Base-by-base conservation (phyloP, 2,888 invertebrate species). In the Bombylius discolor region DNA sequence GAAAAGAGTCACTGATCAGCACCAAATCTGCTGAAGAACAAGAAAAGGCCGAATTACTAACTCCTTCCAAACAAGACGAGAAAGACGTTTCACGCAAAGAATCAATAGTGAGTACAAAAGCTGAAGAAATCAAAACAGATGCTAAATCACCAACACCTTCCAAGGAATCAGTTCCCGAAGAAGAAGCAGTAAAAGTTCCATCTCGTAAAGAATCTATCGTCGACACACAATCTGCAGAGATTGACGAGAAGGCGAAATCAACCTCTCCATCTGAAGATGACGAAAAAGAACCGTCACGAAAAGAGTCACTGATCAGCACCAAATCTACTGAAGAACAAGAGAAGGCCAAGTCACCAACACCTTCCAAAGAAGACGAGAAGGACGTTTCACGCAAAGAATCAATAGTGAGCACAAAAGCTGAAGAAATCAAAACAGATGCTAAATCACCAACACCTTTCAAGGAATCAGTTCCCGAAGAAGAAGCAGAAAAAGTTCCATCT, bases 1-100 rank as follows among this genome's bases (percentile, higher is more conserved):
- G 64, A 58, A 65, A 65, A 6, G 64, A 67, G 5, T 67, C 69
- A 51, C 64, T 67, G 0, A 60, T 53, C 7, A 56, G 47, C 50
- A 32, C 59, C 56, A 42, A 7, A 42, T 42, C 39, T 36, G 6
- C 9, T 5, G 39, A 42, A 42, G 23, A 23, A 23, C 23, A 23
- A 23, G 23, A 23, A 23, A 23, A 23, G 23, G 1, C 23, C 23
- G 3, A 23, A 3, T 23, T 3, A 23, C 23, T 3, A 23, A 23
- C 23, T 23, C 23, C 23, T 23, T 23, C 23, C 23, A 23, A 23
- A 23, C 2, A 23, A 23, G 23, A 23, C 3, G 23, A 23, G 3
- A 23, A 23, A 23, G 23, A 2, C 23, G 23, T 23, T 23, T 23
- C 23, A 23, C 23, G 23, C 3, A 23, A 23, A 23, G 23, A 23